A percentile compares a stretch with the other conserved stretches of the same genome.
Evolutionary conservation across 2,113 vertebrate species (phyloP).

Genomic region (Candoia aspera): DNA sequence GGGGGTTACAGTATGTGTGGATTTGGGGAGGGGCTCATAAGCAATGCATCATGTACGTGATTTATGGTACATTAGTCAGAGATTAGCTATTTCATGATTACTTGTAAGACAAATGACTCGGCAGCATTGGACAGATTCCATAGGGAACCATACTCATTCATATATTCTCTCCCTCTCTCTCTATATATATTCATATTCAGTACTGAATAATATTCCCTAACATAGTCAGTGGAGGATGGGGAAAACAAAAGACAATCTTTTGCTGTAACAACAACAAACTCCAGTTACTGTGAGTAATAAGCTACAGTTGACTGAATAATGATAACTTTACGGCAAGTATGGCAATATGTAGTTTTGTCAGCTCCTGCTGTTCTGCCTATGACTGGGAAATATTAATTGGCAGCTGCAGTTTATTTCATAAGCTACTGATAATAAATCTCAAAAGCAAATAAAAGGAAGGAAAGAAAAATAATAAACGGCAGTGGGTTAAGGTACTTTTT

Average conservation of each 20-base stretch:
- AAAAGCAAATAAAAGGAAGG: conserved; percentile 12
- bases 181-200: background rate
- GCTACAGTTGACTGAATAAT: conserved; percentile 42
- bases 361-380: conserved; percentile 37
- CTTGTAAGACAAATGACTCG: background rate
- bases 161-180: too few relatives aligned
- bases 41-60: background rate
- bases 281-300: conserved; percentile 40
- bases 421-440: conserved; percentile 37
- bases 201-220: background rate
- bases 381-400: conserved; percentile 42
- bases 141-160: background rate
- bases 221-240: background rate
- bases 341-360: conserved; percentile 33
- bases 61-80: background rate
- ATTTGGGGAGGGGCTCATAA: background rate
- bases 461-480: background rate
- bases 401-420: conserved; percentile 37
- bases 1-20: background rate
- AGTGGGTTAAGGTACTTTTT: background rate
- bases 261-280: conserved; percentile 23
- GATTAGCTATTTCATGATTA: background rate
- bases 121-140: background rate
- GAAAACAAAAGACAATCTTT: conserved; percentile 5
- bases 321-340: conserved; percentile 39